A percentile compares a stretch with the other conserved stretches of the same genome.
phyloP scores from a whole-genome alignment of 2,797 vertebrate genomes.

The Chlorospingus flavigularis region DNA sequence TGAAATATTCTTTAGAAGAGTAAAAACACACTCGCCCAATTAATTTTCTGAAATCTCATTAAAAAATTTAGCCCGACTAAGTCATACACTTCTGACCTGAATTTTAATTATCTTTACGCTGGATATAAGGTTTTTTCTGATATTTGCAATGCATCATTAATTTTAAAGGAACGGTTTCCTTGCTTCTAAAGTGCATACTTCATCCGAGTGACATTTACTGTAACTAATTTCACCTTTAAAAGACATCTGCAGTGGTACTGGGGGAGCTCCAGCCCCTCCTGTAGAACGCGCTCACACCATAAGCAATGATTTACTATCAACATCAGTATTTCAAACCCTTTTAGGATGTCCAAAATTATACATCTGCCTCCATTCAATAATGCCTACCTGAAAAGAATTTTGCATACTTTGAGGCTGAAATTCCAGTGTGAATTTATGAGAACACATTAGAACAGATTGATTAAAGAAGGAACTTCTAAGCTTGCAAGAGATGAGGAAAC shows the following conservation, averaged over 20 bases:
- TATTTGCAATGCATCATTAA: slow-evolving; percentile 78
- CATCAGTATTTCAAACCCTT: not conserved
- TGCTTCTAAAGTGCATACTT: slow-evolving; percentile 69
- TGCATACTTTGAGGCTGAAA: not conserved
- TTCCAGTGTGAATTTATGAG: slow-evolving; percentile 17
- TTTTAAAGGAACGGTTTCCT: slow-evolving; percentile 70
- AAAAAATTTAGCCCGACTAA: slow-evolving; percentile 80
- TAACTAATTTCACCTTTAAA: slow-evolving; percentile 72
- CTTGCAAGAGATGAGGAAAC: not conserved
- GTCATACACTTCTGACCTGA: slow-evolving; percentile 79
- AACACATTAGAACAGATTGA: not conserved
- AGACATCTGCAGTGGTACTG: slow-evolving; percentile 42
- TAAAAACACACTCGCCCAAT: slow-evolving; percentile 73
- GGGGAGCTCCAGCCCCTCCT: slow-evolving; percentile 32
- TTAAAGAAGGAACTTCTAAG: not conserved
- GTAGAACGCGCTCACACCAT: not conserved
- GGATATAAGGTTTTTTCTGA: slow-evolving; percentile 62
- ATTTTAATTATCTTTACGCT: slow-evolving; percentile 76
- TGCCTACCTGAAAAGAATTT: not conserved
- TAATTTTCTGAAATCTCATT: slow-evolving; percentile 83
- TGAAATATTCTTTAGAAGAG: slow-evolving; percentile 49
- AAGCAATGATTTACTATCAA: slow-evolving; percentile 23
- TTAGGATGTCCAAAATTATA: not conserved
- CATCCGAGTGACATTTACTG: slow-evolving; percentile 74
- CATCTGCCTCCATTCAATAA: not conserved